A percentile compares a stretch with the other conserved stretches of the same genome.
Evolutionary conservation across 2,797 vertebrate species (phyloP).

Genomic region (Hoplostethus atlanticus): DNA sequence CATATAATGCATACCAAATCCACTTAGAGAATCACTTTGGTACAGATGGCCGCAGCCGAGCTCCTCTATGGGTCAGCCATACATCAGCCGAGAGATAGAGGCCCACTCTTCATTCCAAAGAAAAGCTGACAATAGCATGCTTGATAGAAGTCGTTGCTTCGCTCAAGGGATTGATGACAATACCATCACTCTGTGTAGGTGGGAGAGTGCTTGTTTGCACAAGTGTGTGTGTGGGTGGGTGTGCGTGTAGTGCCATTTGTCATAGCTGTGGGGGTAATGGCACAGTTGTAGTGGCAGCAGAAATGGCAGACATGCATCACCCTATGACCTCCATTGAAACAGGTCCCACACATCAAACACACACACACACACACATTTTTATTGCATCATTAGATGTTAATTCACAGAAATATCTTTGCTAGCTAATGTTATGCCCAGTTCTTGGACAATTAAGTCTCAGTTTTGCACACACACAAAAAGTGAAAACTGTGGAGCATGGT

Average conservation of each 20-base stretch:
- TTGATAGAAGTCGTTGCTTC: constrained; percentile 67
- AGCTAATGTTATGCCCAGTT: not conserved
- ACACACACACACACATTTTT: constrained; percentile 27
- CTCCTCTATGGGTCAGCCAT: constrained; percentile 43
- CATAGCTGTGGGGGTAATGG: constrained; percentile 58
- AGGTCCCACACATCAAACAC: constrained; percentile 32
- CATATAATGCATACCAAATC: constrained; percentile 43
- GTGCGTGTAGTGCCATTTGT: constrained; percentile 58
- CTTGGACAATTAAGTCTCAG: not conserved
- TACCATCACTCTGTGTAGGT: constrained; percentile 49
- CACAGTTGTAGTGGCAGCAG: constrained; percentile 38
- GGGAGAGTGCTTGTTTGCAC: not conserved
- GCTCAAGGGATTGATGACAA: constrained; percentile 68
- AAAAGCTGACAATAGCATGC: constrained; percentile 72
- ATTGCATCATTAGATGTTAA: too few relatives aligned
- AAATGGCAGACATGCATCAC: constrained; percentile 58
- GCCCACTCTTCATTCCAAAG: constrained; percentile 37
- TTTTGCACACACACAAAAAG: not conserved
- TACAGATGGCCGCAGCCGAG: constrained; percentile 41
- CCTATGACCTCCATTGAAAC: constrained; percentile 59
- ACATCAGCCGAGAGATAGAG: constrained; percentile 54
- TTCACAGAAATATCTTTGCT: too few relatives aligned
- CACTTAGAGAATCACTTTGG: constrained; percentile 59
- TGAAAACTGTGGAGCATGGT: constrained; percentile 7
- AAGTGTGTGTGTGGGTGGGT: constrained; percentile 34